Conservation (phyloP, 2,113 vertebrate species). For the Mobula birostris region DNA sequence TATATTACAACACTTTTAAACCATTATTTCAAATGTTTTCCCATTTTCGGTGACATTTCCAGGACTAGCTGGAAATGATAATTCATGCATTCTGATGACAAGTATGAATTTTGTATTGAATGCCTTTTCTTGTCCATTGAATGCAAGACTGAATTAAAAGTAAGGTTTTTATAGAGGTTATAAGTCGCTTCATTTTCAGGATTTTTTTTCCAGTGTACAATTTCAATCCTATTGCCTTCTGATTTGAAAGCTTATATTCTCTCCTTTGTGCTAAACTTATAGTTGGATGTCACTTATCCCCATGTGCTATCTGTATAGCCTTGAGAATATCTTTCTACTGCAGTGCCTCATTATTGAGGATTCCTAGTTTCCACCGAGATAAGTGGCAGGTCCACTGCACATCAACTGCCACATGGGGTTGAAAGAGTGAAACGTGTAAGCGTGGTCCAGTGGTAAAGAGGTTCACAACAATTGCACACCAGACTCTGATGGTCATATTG, state of each 20-base stretch:
- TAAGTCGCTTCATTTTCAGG: not conserved
- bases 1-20: no score
- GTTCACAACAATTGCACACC: no score
- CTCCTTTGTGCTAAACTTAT: not conserved
- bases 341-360: no score
- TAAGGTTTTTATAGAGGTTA: not conserved
- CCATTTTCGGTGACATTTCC: not conserved
- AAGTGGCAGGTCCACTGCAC: no score
- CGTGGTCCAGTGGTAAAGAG: no score
- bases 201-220: not conserved
- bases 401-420: no score
- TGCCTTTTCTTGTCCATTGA: not conserved
- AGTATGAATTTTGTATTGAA: not conserved
- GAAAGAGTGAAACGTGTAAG: no score
- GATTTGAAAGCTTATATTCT: not conserved
- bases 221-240: not conserved
- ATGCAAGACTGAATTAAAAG: not conserved
- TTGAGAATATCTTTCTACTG: no score
- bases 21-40: not conserved
- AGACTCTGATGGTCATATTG: not conserved
- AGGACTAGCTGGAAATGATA: not conserved
- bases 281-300: not conserved
- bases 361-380: no score
- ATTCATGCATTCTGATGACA: not conserved
- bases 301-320: not conserved